Conservation (phyloP, 2,888 invertebrate genomes). For the Alviniconcha strummeri region DNA sequence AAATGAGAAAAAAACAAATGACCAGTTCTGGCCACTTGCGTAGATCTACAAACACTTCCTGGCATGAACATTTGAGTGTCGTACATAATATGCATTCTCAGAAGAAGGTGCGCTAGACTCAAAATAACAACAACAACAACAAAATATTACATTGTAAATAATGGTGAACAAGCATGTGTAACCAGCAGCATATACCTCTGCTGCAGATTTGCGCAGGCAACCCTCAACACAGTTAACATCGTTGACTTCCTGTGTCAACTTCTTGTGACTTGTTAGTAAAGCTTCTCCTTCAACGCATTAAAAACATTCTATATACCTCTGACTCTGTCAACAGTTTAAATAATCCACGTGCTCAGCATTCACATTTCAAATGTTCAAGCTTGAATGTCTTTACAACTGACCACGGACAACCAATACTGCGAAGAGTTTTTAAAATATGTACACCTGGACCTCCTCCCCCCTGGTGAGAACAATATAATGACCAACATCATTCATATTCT, state of each 20-base stretch:
- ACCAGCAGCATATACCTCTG: not conserved
- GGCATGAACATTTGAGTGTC: not conserved
- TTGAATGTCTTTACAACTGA: no score
- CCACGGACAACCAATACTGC: not conserved
- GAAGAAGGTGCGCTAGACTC: no score
- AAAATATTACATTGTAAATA: not conserved
- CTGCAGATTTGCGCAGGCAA: not conserved
- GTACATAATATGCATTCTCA: no score
- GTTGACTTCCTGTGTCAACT: no score
- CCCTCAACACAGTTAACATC: not conserved
- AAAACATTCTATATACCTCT: no score
- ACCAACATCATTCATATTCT: not conserved
- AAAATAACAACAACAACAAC: not conserved
- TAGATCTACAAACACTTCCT: not conserved
- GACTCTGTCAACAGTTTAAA: no score
- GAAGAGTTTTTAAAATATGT: not conserved
- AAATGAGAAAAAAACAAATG: not conserved
- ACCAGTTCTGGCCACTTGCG: not conserved
- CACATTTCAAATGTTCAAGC: no score
- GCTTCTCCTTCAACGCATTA: no score
- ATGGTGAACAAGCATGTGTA: no score
- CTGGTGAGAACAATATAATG: slow-evolving; percentile 16
- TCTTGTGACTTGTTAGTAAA: no score
- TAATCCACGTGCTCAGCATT: no score
- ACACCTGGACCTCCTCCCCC: not conserved